phyloP scores from a whole-genome alignment of 1,140 invertebrate species.

The Lordiphosa collinella region DNA sequence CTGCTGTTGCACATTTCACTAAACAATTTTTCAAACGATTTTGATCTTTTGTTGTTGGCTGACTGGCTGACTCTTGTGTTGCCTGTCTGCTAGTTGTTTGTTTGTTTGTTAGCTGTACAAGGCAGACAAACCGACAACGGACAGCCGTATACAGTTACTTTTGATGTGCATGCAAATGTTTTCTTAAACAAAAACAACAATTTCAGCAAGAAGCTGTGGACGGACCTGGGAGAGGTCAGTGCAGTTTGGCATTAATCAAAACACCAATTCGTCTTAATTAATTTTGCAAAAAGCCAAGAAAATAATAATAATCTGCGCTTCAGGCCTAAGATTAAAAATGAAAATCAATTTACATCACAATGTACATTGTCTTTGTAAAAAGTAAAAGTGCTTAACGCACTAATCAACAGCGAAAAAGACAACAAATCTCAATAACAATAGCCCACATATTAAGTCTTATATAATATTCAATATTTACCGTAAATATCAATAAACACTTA shows the following conservation, averaged over 20 bases:
- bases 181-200: constrained; percentile 27
- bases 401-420: constrained; percentile 29
- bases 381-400: constrained; percentile 57
- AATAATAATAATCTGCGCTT: too few relatives aligned
- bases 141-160: constrained; percentile 39
- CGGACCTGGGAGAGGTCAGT: not conserved
- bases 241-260: constrained; percentile 3
- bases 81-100: constrained; percentile 39
- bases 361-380: constrained; percentile 23
- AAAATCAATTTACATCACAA: constrained; percentile 31
- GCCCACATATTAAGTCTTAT: constrained; percentile 1
- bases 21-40: constrained; percentile 49
- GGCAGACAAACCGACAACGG: not conserved
- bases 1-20: constrained; percentile 21
- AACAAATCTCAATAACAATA: constrained; percentile 59
- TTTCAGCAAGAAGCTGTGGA: not conserved
- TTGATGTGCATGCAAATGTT: constrained; percentile 53
- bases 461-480: constrained; percentile 30
- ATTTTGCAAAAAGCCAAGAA: not conserved
- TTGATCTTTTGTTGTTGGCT: constrained; percentile 38
- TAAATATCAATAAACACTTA: constrained; percentile 34
- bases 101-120: constrained; percentile 7
- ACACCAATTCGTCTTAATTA: constrained; percentile 7
- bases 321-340: constrained; percentile 11
- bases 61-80: constrained; percentile 11